phyloP scores from a whole-genome alignment of 2,888 invertebrate species.

The Nasonia oneida region DNA sequence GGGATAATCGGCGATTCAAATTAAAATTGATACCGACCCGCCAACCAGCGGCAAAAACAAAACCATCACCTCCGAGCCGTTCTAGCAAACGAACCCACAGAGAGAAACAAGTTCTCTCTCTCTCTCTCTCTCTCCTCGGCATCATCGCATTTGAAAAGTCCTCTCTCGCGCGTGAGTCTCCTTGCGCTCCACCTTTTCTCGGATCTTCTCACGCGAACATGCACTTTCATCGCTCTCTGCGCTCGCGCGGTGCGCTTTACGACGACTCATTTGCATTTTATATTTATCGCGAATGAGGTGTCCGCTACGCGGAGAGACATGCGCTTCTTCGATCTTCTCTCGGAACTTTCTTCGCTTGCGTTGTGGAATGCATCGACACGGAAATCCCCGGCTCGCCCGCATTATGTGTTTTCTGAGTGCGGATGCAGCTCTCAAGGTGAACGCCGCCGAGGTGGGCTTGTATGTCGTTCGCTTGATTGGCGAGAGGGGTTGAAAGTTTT shows the following conservation, averaged over 20 bases:
- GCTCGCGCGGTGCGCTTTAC: conserved; percentile 58
- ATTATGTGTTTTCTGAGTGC: not conserved
- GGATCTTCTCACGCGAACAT: conserved; percentile 31
- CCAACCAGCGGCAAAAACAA: not conserved
- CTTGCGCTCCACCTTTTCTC: conserved; percentile 16
- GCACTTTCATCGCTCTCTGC: conserved; percentile 56
- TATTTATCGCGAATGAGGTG: conserved; percentile 72
- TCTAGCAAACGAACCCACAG: not conserved
- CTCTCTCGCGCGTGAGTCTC: not conserved
- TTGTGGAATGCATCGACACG: conserved; percentile 24
- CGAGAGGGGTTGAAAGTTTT: not conserved
- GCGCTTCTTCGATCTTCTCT: not conserved
- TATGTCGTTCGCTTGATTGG: conserved; percentile 1
- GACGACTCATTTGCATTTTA: conserved; percentile 73
- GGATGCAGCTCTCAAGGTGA: not conserved
- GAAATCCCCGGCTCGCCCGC: conserved; percentile 17
- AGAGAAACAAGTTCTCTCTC: not conserved
- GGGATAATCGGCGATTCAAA: too few relatives aligned
- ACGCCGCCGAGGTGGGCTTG: not conserved
- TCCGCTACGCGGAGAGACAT: conserved; percentile 47
- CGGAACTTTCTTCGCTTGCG: conserved; percentile 34
- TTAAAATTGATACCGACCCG: too few relatives aligned
- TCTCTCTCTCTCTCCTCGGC: not conserved
- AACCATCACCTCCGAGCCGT: not conserved
- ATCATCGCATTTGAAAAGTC: conserved; percentile 5